These are phyloP conservation scores for Rallus crepitans DNA, from an alignment of 2,797 vertebrate genomes.

Conservation along the genomic window DNA sequence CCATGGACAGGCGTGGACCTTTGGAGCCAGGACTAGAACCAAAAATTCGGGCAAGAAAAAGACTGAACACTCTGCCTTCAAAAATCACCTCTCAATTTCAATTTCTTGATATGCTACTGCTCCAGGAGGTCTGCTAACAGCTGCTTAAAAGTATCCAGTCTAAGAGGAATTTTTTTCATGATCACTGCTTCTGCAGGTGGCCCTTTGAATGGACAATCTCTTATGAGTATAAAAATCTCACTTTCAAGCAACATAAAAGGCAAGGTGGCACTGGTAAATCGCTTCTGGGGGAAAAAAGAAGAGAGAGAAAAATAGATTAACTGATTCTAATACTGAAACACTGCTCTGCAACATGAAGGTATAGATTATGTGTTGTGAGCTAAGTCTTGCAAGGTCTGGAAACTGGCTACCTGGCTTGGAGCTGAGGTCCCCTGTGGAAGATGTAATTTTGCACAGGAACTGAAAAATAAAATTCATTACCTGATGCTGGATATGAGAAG, in stretches of 20 bases:
- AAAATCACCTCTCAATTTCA: not conserved
- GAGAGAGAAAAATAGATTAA: not conserved
- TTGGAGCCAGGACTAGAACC: not conserved
- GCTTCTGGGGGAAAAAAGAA: rapidly evolving
- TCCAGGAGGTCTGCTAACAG: not conserved
- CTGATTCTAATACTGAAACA: not conserved
- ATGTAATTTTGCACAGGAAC: not conserved
- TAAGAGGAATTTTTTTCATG: not conserved
- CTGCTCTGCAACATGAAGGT: not conserved
- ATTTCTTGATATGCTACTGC: not conserved
- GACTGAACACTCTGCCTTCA: not conserved
- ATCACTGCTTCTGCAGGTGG: not conserved
- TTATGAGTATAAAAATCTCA: not conserved
- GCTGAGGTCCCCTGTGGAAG: not conserved
- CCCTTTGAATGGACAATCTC: not conserved
- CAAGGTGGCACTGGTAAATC: not conserved
- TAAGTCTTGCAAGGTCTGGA: not conserved
- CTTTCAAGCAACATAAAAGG: not conserved
- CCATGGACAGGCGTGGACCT: not conserved
- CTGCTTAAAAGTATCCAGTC: not conserved
- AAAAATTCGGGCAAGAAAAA: not conserved
- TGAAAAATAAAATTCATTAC: not conserved
- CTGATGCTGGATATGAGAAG: not conserved
- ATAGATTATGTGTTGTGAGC: not conserved
- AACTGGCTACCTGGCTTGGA: not conserved